Evolutionary conservation across 2,888 invertebrate species (phyloP).

Genomic region (Ectobius pallidus): DNA sequence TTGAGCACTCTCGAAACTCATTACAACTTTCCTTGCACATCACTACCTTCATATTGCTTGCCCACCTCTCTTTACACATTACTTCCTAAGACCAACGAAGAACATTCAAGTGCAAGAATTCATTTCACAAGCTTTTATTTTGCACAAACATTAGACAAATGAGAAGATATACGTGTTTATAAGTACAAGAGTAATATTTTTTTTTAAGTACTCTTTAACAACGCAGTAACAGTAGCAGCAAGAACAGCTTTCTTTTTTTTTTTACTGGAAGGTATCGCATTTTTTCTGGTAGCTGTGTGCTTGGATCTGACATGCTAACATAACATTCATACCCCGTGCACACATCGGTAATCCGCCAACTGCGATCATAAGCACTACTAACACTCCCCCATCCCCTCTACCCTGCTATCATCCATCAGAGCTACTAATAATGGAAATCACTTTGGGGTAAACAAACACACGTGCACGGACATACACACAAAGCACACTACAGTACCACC

Average conservation of each 20-base stretch:
- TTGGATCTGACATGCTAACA: neutral
- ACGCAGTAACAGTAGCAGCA: neutral
- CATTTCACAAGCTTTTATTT: neutral
- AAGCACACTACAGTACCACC: conserved; percentile 10
- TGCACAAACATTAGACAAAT: neutral
- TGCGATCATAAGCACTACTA: conserved; percentile 2
- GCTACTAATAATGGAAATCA: neutral
- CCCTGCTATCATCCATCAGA: conserved; percentile 12
- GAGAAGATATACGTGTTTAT: neutral
- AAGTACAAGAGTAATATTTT: conserved; percentile 26
- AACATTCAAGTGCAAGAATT: conserved; percentile 25
- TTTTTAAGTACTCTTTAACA: conserved; percentile 12
- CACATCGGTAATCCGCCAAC: neutral
- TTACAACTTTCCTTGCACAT: neutral
- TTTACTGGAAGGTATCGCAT: neutral
- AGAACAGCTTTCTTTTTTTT: too few species aligned
- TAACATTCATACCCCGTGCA: neutral
- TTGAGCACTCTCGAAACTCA: neutral
- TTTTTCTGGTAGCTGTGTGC: too few species aligned
- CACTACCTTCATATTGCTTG: neutral
- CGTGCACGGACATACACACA: neutral
- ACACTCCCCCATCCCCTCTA: conserved; percentile 4
- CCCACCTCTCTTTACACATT: neutral
- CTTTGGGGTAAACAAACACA: neutral
- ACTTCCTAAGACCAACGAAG: conserved; percentile 9